phyloP scores from a whole-genome alignment of 2,797 vertebrate genomes.

The Benthosema pterotum region DNA sequence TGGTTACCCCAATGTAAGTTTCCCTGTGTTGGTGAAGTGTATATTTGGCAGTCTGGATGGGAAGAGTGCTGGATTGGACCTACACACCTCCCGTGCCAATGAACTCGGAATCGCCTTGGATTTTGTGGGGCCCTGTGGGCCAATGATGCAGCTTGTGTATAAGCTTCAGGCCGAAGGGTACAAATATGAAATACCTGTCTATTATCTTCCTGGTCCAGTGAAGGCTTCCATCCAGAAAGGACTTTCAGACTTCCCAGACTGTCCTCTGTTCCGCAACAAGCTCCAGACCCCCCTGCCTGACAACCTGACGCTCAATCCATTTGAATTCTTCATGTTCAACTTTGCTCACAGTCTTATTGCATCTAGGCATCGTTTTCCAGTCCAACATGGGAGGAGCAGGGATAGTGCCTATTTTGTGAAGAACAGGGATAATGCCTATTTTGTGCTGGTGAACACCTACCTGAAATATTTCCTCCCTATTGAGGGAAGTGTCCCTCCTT shows the following conservation, averaged over 20 bases:
- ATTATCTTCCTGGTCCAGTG: constrained; percentile 91
- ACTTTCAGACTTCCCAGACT: constrained; percentile 92
- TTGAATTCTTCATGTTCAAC: constrained; percentile 95
- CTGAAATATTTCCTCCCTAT: constrained; percentile 94
- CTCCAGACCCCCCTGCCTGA: constrained; percentile 88
- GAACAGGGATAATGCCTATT: constrained; percentile 76
- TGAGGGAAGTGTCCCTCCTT: constrained; percentile 90
- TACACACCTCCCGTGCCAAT: constrained; percentile 81
- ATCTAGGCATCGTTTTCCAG: constrained; percentile 81
- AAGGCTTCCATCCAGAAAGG: constrained; percentile 92
- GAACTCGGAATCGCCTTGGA: constrained; percentile 87
- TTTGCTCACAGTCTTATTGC: constrained; percentile 91
- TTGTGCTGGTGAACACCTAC: constrained; percentile 91
- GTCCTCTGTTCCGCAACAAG: constrained; percentile 96
- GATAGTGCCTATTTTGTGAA: constrained; percentile 75
- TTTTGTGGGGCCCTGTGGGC: constrained; percentile 92
- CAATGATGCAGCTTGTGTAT: constrained; percentile 98
- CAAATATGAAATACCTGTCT: constrained; percentile 92
- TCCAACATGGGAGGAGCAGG: constrained; percentile 80
- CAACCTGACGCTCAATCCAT: constrained; percentile 85
- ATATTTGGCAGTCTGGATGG: constrained; percentile 95
- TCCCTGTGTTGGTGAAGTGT: constrained; percentile 92
- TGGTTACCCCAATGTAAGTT: constrained; percentile 83
- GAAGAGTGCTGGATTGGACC: constrained; percentile 88
- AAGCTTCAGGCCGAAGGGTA: constrained; percentile 98